These are phyloP conservation scores for Phoxinus phoxinus DNA, from an alignment of 2,113 vertebrate genomes.

Conservation along the genomic window DNA sequence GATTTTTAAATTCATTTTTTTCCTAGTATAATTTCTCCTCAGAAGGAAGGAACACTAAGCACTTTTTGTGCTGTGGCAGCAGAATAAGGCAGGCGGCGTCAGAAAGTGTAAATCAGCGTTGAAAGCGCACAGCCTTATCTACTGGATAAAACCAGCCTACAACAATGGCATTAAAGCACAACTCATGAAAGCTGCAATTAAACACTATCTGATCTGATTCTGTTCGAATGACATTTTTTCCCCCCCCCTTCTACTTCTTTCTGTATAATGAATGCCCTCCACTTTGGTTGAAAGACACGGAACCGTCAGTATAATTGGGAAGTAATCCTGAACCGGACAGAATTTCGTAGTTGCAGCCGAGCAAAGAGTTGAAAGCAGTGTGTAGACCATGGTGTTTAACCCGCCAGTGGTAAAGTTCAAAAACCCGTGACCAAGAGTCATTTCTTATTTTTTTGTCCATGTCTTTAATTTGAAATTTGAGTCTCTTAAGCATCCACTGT, in stretches of 20 bases:
- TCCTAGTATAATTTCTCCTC: slow-evolving; percentile 66
- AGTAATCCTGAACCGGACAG: neutral
- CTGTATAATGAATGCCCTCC: slow-evolving; percentile 31
- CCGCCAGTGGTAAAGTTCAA: too few species aligned
- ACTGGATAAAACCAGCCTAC: slow-evolving; percentile 44
- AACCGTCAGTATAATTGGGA: neutral
- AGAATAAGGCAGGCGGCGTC: slow-evolving; percentile 59
- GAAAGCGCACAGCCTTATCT: slow-evolving; percentile 72
- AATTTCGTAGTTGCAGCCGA: neutral
- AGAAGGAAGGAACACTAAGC: slow-evolving; percentile 66
- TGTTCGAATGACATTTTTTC: slow-evolving; percentile 26
- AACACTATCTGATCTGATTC: slow-evolving; percentile 53
- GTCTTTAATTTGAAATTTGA: too few species aligned
- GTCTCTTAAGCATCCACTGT: too few species aligned
- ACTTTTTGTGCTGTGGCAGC: slow-evolving; percentile 74
- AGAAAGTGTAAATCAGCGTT: slow-evolving; percentile 66
- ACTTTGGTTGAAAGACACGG: slow-evolving; percentile 38
- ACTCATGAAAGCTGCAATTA: slow-evolving; percentile 59
- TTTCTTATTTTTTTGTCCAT: too few species aligned
- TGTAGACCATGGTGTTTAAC: neutral
- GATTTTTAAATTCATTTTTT: slow-evolving; percentile 67
- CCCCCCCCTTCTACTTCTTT: neutral
- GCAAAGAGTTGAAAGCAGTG: neutral
- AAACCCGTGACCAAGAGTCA: too few species aligned
- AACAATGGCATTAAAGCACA: slow-evolving; percentile 58